Evolutionary conservation across 1,140 invertebrate genomes (phyloP).

Genomic region (Whitmania pigra): DNA sequence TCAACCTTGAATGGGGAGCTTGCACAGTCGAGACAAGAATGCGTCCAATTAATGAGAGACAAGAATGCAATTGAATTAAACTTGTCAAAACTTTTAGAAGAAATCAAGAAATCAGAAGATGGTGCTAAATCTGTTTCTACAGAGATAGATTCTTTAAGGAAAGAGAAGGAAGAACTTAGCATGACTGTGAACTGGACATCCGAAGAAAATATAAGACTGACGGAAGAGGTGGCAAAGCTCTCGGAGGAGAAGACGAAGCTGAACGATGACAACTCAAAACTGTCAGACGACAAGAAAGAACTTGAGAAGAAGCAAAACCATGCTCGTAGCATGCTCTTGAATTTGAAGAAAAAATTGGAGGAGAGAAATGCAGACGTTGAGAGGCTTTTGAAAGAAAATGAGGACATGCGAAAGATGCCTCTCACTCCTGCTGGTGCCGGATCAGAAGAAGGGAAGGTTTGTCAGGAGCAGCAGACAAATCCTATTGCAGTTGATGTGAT

Average conservation of each 20-base stretch:
- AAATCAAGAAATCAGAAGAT: constrained; percentile 52
- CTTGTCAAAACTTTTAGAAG: constrained; percentile 45
- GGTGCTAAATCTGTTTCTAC: constrained; percentile 41
- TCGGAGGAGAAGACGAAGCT: constrained; percentile 30
- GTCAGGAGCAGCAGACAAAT: constrained; percentile 11
- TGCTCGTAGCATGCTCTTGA: constrained; percentile 15
- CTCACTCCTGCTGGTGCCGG: not conserved
- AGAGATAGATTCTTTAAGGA: constrained; percentile 50
- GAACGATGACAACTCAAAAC: not conserved
- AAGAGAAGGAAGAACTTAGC: constrained; percentile 60
- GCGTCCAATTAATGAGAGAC: too few species aligned
- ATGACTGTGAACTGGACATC: constrained; percentile 56
- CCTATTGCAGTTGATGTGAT: too few species aligned
- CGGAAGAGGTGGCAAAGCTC: constrained; percentile 50
- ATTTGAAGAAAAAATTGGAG: constrained; percentile 33
- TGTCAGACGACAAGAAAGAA: constrained; percentile 30
- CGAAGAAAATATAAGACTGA: constrained; percentile 57
- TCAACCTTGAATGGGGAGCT: constrained; percentile 18
- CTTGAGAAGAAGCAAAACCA: constrained; percentile 28
- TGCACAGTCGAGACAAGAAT: too few species aligned
- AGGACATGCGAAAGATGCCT: constrained; percentile 29
- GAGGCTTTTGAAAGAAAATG: constrained; percentile 38
- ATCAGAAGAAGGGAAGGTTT: not conserved
- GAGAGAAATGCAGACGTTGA: constrained; percentile 39
- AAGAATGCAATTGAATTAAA: too few species aligned